phyloP scores from a whole-genome alignment of 2,113 vertebrate genomes.

The Nothoprocta perdicaria region DNA sequence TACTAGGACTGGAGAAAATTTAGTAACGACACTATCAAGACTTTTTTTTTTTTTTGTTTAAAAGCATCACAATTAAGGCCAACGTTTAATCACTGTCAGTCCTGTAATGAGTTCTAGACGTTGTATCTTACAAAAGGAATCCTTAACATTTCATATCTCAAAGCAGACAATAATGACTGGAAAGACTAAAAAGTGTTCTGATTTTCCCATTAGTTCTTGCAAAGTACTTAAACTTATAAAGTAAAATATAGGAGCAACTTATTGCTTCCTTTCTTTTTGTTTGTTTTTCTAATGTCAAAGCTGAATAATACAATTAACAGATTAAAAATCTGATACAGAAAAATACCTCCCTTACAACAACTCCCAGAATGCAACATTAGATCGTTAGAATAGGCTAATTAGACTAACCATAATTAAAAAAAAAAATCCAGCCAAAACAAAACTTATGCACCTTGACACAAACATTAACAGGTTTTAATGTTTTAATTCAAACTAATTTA shows the following conservation, averaged over 20 bases:
- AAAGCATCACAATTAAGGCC: not conserved
- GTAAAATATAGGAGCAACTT: not conserved
- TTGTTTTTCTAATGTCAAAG: not conserved
- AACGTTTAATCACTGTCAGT: not conserved
- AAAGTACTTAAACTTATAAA: not conserved
- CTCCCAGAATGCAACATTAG: rapidly evolving
- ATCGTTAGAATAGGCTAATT: not conserved
- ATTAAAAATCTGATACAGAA: not conserved
- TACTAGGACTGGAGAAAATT: not conserved
- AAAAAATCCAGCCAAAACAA: not conserved
- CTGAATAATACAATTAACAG: not conserved
- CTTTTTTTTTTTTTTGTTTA: not conserved
- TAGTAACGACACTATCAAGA: not conserved
- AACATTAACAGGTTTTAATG: not conserved
- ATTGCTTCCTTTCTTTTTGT: not conserved
- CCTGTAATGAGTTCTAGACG: not conserved
- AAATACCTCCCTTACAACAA: not conserved
- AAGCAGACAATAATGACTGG: not conserved
- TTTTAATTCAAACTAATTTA: not conserved
- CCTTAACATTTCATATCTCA: not conserved
- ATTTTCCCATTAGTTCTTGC: not conserved
- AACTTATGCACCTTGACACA: not conserved
- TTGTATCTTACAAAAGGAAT: not conserved
- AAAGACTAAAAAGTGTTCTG: not conserved
- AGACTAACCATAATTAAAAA: not conserved